Evolutionary conservation across 2,888 invertebrate genomes (phyloP).

Genomic region (Chymomyza fuscimana): DNA sequence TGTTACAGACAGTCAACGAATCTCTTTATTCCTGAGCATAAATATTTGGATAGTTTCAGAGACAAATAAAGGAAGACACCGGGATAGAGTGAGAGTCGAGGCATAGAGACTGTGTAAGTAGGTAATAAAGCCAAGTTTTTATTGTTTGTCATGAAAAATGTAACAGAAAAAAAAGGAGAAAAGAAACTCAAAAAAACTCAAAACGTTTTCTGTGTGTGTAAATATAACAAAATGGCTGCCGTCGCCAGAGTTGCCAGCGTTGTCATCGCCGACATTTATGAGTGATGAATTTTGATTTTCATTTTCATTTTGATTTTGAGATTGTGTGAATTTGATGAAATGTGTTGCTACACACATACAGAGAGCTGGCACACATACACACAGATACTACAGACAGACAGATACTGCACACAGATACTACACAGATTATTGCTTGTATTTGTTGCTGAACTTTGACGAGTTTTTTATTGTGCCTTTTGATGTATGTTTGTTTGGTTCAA

Average conservation of each 20-base stretch:
- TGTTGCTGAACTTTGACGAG: neutral
- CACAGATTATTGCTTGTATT: neutral
- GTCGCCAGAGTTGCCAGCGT: slow-evolving; percentile 30
- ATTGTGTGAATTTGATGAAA: slow-evolving; percentile 52
- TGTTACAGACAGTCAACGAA: slow-evolving; percentile 31
- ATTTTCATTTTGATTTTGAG: slow-evolving; percentile 56
- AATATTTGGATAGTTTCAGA: slow-evolving; percentile 55
- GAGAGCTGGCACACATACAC: too few species aligned
- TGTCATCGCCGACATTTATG: slow-evolving; percentile 56
- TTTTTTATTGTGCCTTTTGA: neutral
- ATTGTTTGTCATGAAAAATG: slow-evolving; percentile 64
- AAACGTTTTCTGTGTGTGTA: slow-evolving; percentile 52
- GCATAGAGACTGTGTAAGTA: slow-evolving; percentile 46
- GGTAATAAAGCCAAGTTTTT: slow-evolving; percentile 65
- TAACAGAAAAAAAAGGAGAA: slow-evolving; percentile 45
- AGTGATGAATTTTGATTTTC: slow-evolving; percentile 64
- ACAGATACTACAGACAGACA: too few species aligned
- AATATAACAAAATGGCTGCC: slow-evolving; percentile 5
- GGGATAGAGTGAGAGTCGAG: neutral
- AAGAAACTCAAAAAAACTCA: slow-evolving; percentile 32
- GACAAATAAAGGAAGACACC: slow-evolving; percentile 22
- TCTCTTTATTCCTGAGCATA: slow-evolving; percentile 43
- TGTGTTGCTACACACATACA: slow-evolving; percentile 25
- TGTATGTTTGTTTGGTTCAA: slow-evolving; percentile 2
- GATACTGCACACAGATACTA: too few species aligned